Percentiles rank a stretch among this genome's conserved stretches.
Conservation (phyloP, 1,140 invertebrate genomes). For the Leptinotarsa undecemlineata region DNA sequence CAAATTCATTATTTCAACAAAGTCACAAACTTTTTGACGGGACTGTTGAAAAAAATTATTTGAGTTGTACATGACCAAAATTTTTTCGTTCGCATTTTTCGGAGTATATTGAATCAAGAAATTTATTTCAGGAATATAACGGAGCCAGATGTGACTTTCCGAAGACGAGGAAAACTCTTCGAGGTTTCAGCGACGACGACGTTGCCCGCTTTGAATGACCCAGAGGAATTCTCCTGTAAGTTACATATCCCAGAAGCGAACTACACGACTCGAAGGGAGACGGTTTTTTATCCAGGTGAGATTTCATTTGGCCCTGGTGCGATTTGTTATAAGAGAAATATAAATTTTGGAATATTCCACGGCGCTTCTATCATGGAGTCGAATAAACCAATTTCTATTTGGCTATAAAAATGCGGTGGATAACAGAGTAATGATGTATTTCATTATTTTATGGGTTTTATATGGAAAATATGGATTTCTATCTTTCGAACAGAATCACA, state of each 20-base stretch:
- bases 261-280: constrained; percentile 63
- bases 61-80: too few relatives aligned
- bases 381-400: too few relatives aligned
- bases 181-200: constrained; percentile 61
- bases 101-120: background rate
- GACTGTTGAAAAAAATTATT: too few relatives aligned
- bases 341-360: background rate
- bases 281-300: constrained; percentile 62
- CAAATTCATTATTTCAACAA: too few relatives aligned
- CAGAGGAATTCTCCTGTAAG: constrained; percentile 65
- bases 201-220: constrained; percentile 61
- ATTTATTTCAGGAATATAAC: constrained; percentile 49
- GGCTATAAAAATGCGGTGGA: too few relatives aligned
- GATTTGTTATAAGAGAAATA: background rate
- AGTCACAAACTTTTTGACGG: too few relatives aligned
- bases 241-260: constrained; percentile 64
- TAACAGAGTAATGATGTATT: too few relatives aligned
- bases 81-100: too few relatives aligned
- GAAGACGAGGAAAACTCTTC: constrained; percentile 59
- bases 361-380: too few relatives aligned
- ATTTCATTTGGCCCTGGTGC: background rate
- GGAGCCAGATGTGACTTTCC: constrained; percentile 54
- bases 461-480: too few relatives aligned
- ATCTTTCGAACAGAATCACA: too few relatives aligned
- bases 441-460: too few relatives aligned